Base-by-base conservation (phyloP, 2,113 vertebrate genomes). In the Ictalurus furcatus region DNA sequence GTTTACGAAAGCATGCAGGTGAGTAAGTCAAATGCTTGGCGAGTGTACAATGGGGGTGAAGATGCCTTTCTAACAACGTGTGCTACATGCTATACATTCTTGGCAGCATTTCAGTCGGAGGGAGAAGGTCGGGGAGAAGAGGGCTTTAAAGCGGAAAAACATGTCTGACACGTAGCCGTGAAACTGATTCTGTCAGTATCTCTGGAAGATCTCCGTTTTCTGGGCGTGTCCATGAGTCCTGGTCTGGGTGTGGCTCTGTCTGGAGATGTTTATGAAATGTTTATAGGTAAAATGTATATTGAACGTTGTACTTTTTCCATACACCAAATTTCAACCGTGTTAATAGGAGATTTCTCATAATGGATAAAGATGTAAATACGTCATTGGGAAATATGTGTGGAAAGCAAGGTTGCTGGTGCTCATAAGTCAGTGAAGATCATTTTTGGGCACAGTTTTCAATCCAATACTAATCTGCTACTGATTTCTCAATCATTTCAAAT, bases 1-100 rank as follows among this genome's bases (percentile, higher is more conserved):
- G 21, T 78, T 78, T 52, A 54, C 17, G 73, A 76, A 28, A 28
- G 30, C 7, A 12, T 61, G 58, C 79, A 25, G 56, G 12, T 59
- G 56, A 82, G 79, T 19, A 34, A 21, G n/a, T 80, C 3, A 80
- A 56, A 81, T 5, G 44, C 52, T 48, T 16, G 9, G n/a, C 4
- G 54, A 37, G 30, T 59, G 17, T 25, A 61, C 58, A 40, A 40
- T 21, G 13, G 11, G 21, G 21, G 23, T 78, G 40, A 76, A 76
- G 69, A 76, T 76, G 19, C 21, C 73, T 76, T 76, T 76, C 21
- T 14, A 48, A 78, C 74, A 13, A 78, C 11, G 40, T n/a, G 23
- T 40, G 44, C 61, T 30, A n/a, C 87, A 21, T 88, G 34, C 65
- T 73, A 6, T 37, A 44, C 78, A 88, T 88, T 84, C 40, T 34